Conservation (phyloP, 2,888 invertebrate species). For the Scaptodrosophila latifasciaeformis region DNA sequence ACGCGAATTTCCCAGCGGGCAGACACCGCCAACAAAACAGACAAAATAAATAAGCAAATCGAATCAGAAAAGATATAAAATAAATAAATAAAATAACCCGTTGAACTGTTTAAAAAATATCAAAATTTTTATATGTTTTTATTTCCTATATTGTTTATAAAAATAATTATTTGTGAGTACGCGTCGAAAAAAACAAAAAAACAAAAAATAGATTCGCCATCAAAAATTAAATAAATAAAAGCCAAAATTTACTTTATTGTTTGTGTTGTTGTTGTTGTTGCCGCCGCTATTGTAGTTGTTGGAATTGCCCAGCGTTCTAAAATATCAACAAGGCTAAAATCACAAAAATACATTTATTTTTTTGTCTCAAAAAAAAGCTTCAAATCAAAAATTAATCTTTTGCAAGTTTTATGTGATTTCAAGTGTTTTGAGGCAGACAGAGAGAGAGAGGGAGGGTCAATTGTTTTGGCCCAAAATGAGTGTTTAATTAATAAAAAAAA, state of each 20-base stretch:
- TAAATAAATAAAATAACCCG: slow-evolving; percentile 15
- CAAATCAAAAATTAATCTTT: too few relatives aligned
- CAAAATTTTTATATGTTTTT: slow-evolving; percentile 56
- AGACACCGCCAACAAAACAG: neutral
- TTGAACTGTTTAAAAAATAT: slow-evolving; percentile 21
- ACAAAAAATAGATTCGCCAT: neutral
- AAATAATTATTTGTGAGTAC: slow-evolving; percentile 61
- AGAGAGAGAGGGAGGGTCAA: too few relatives aligned
- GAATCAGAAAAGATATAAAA: slow-evolving; percentile 13
- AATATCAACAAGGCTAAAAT: too few relatives aligned
- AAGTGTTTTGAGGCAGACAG: too few relatives aligned
- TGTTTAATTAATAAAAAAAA: slow-evolving; percentile 27
- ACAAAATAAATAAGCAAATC: slow-evolving; percentile 35
- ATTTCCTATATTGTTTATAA: slow-evolving; percentile 60
- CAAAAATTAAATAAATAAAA: too few relatives aligned
- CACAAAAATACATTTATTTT: too few relatives aligned
- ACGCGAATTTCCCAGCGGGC: slow-evolving; percentile 56
- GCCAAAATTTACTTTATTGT: too few relatives aligned
- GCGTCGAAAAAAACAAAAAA: slow-evolving; percentile 29
- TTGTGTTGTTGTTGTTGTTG: neutral
- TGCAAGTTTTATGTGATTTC: too few relatives aligned
- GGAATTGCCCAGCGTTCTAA: slow-evolving; percentile 24
- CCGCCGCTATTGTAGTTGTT: slow-evolving; percentile 6
- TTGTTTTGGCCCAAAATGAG: too few relatives aligned
- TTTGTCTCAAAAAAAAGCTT: slow-evolving; percentile 38